These are phyloP conservation scores for Pyrrhosoma nymphula DNA, from an alignment of 2,888 invertebrate genomes.

Conservation along the genomic window DNA sequence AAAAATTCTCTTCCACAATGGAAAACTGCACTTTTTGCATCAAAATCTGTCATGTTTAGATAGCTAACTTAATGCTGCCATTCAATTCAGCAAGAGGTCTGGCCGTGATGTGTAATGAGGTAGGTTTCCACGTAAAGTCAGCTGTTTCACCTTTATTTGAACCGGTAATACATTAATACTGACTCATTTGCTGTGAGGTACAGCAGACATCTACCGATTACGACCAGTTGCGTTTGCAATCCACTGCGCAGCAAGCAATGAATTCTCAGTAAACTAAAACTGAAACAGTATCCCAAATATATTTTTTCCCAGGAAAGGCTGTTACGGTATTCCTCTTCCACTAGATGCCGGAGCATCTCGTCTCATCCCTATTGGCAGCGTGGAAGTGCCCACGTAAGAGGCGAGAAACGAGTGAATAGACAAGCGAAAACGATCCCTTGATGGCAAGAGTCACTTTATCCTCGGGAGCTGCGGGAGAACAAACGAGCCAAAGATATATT, in stretches of 20 bases:
- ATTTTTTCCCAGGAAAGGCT: neutral
- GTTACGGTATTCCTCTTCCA: neutral
- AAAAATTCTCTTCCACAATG: too few relatives aligned
- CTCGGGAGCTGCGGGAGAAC: conserved; percentile 26
- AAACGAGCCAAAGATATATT: conserved; percentile 29
- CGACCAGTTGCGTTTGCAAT: neutral
- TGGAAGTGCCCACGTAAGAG: neutral
- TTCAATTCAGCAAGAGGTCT: too few relatives aligned
- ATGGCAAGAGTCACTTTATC: conserved; percentile 16
- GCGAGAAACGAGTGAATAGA: neutral
- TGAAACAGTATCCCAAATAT: neutral
- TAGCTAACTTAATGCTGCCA: too few relatives aligned
- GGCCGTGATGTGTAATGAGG: too few relatives aligned
- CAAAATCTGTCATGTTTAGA: too few relatives aligned
- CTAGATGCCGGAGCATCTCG: neutral
- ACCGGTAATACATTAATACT: neutral
- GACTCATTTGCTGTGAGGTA: neutral
- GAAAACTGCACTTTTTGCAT: too few relatives aligned
- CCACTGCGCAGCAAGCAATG: neutral
- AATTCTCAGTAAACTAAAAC: too few relatives aligned
- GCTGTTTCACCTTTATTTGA: neutral
- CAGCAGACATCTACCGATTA: too few relatives aligned
- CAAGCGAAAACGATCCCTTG: conserved; percentile 8
- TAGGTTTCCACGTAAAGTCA: neutral
- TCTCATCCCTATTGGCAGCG: neutral